These are phyloP conservation scores for Chauna torquata DNA, from an alignment of 2,113 vertebrate species.

Conservation along the genomic window DNA sequence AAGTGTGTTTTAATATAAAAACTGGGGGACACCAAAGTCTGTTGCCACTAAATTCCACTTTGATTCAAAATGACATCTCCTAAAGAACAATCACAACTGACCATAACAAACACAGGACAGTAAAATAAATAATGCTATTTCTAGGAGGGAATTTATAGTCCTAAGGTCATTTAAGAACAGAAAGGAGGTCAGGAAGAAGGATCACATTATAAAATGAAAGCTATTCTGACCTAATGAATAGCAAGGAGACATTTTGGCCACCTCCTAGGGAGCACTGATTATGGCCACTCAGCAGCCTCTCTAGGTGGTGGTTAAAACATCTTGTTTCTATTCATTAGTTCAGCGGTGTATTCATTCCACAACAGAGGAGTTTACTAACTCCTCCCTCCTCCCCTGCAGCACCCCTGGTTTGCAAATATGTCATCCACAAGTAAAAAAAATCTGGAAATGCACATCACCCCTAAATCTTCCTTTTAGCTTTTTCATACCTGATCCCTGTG, in stretches of 20 bases:
- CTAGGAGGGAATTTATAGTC: conserved; percentile 65
- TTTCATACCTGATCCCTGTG: fast-evolving
- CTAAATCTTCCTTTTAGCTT: background rate
- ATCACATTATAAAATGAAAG: conserved; percentile 63
- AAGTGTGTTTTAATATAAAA: background rate
- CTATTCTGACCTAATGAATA: conserved; percentile 71
- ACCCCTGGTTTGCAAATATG: conserved; percentile 32
- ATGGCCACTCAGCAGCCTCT: conserved; percentile 60
- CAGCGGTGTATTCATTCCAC: conserved; percentile 59
- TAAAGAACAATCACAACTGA: background rate
- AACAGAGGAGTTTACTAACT: background rate
- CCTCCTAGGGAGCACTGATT: conserved; percentile 69
- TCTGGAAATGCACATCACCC: background rate
- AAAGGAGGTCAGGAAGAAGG: conserved; percentile 64
- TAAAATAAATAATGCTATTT: conserved; percentile 61
- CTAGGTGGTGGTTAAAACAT: conserved; percentile 64
- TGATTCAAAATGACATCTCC: conserved; percentile 37
- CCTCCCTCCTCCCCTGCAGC: conserved; percentile 10
- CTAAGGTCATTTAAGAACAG: conserved; percentile 59
- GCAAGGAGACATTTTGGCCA: conserved; percentile 72
- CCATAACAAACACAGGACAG: conserved; percentile 42
- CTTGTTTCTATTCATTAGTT: conserved; percentile 72
- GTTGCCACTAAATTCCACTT: background rate
- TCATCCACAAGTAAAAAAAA: background rate
- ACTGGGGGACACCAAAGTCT: background rate